phyloP scores from a whole-genome alignment of 2,888 invertebrate genomes.

The Crematogaster levior region DNA sequence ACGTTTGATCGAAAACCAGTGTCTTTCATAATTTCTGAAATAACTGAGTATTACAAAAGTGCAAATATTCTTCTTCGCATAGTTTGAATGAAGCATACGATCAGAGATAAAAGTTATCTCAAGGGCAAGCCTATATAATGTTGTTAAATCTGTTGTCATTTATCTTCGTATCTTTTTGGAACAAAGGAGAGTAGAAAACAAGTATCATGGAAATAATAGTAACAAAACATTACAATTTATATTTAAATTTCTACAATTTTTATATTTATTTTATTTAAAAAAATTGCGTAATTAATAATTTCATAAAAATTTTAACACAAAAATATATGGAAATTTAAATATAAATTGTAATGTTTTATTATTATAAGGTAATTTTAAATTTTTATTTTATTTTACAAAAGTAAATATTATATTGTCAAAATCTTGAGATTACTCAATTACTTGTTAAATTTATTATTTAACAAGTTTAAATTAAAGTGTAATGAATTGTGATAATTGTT shows the following conservation, averaged over 20 bases:
- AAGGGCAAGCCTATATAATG: background rate
- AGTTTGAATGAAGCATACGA: background rate
- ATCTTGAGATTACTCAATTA: background rate
- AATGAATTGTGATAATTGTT: background rate
- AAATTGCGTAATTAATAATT: no score
- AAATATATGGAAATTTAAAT: background rate
- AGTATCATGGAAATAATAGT: background rate
- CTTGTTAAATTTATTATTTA: no score
- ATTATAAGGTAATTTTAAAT: slow-evolving; percentile 7
- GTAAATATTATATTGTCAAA: background rate
- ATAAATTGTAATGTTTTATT: background rate
- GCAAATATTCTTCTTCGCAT: background rate
- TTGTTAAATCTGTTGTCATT: background rate
- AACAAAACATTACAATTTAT: no score
- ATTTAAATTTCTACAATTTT: no score
- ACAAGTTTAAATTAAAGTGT: background rate
- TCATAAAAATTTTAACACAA: no score
- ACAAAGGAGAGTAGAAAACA: background rate
- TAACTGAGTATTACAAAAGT: background rate
- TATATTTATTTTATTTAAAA: no score
- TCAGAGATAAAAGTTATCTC: background rate
- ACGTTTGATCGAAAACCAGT: background rate
- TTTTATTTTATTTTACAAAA: background rate
- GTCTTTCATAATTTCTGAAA: background rate
- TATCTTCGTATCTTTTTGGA: background rate